Base-by-base conservation (phyloP, 2,888 invertebrate genomes). In the Thereva unica region DNA sequence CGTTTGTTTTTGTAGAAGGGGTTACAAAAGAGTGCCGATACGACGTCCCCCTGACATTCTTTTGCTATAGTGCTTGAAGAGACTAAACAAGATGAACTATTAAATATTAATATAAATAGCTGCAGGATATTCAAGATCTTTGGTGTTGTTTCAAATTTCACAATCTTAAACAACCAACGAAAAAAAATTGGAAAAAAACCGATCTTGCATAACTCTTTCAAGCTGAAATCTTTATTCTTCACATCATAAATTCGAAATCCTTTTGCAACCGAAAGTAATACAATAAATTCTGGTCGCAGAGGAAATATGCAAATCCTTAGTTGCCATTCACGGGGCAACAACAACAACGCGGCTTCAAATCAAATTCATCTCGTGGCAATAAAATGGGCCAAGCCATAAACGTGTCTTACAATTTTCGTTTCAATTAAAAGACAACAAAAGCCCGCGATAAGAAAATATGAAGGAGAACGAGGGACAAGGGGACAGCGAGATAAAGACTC, bases 361-460 rank as follows among this genome's bases (percentile, higher is more conserved):
- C 23, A 23, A 12, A 12, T 6, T 23, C 23, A 23, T 23, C 23
- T 23, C 23, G 23, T 23, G 23, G 23, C 23, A 23, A 23, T 34
- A 23, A 50, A 23, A n/a, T 47, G 38, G 47, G 47, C 34, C 38
- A 45, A 37, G 57, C 57, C 45, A 37, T 59, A 59, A 59, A 45
- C 57, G 57, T 47, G 57, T 47, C 47, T n/a, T 38, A 59, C 12
- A 47, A 59, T 59, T 59, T 59, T 47, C 57, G 12, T 47, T 59
- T 59, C 57, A 59, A 59, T 59, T 59, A 59, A 37, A 59, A 59
- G 4, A 35, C 47, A 59, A 59, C 57, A 59, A 59, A 42, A 42
- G 56, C 44, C 44, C n/a, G 2, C 35, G 56, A 56, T 56, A 56
- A 59, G 57, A 59, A 47, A 4, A 9, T 45, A 38, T 47, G 37